Percentiles rank a stretch among this genome's conserved stretches.
phyloP scores from a whole-genome alignment of 2,888 invertebrate species.

The Parochlus steinenii region DNA sequence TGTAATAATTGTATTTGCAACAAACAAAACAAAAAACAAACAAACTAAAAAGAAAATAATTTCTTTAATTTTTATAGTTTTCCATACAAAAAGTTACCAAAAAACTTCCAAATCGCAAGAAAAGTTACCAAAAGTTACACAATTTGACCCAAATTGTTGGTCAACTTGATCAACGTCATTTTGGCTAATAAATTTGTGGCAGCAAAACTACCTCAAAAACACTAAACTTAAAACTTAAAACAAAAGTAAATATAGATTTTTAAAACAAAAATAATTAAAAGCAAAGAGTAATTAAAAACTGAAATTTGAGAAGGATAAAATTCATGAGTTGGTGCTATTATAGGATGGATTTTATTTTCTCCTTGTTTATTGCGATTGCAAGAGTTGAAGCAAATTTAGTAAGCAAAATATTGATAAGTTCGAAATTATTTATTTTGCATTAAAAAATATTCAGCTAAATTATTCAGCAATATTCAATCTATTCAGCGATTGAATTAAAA shows the following conservation, averaged over 20 bases:
- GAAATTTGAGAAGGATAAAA: no score
- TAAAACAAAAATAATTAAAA: not conserved
- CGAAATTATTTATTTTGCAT: no score
- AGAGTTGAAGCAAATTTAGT: no score
- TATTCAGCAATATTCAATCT: no score
- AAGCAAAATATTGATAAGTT: no score
- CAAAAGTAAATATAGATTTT: not conserved
- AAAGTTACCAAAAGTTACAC: slow-evolving; percentile 1
- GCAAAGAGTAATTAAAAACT: not conserved
- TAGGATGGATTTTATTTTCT: slow-evolving; percentile 12
- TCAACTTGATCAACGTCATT: not conserved
- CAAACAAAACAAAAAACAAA: slow-evolving; percentile 6
- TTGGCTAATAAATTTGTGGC: not conserved
- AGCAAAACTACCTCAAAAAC: not conserved
- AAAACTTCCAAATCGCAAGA: not conserved
- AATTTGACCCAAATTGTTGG: slow-evolving; percentile 7
- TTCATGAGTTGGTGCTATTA: slow-evolving; percentile 13
- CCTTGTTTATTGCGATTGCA: no score
- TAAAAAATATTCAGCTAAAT: no score
- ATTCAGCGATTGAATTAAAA: no score
- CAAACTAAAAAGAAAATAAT: slow-evolving; percentile 7
- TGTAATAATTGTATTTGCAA: not conserved
- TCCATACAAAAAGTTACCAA: not conserved
- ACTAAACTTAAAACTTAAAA: not conserved
- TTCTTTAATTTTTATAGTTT: slow-evolving; percentile 4